Percentiles rank a stretch among this genome's conserved stretches.
Conservation (phyloP, 1,140 invertebrate species). For the Drosophila saltans region DNA sequence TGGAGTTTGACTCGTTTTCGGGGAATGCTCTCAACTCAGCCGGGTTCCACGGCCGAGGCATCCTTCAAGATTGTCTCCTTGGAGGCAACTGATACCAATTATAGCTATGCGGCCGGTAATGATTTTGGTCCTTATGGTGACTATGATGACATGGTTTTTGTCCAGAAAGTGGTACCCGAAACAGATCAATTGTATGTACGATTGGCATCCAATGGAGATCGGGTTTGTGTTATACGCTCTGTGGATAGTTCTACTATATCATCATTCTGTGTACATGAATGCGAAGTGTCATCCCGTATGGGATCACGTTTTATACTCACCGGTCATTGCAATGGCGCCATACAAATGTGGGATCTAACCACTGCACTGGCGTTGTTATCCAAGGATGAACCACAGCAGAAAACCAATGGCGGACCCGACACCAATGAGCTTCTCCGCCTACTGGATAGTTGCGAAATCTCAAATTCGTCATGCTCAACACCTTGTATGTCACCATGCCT, state of each 20-base stretch:
- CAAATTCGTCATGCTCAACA: conserved; percentile 91
- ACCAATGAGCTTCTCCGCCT: conserved; percentile 94
- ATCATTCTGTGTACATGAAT: conserved; percentile 98
- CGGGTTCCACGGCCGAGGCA: conserved; percentile 97
- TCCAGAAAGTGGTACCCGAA: conserved; percentile 98
- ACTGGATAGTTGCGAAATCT: conserved; percentile 96
- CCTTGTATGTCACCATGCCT: conserved; percentile 93
- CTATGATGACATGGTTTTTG: conserved; percentile 98
- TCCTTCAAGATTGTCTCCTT: conserved; percentile 92
- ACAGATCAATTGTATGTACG: conserved; percentile 97
- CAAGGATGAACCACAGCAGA: conserved; percentile 87
- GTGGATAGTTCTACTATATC: conserved; percentile 97
- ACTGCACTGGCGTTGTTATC: conserved; percentile 94
- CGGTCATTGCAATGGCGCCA: conserved; percentile 96
- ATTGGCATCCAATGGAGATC: conserved; percentile 95
- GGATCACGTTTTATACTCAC: conserved; percentile 97
- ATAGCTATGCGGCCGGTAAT: conserved; percentile 90
- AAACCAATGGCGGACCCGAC: conserved; percentile 91
- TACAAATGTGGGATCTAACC: conserved; percentile 99
- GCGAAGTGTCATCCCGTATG: conserved; percentile 96
- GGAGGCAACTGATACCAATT: conserved; percentile 89
- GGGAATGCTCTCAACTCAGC: conserved; percentile 98
- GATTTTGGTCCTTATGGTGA: conserved; percentile 98
- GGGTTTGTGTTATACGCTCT: conserved; percentile 97
- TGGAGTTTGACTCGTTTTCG: conserved; percentile 98